A percentile compares a stretch with the other conserved stretches of the same genome.
phyloP scores from a whole-genome alignment of 2,113 vertebrate species.

The Psettodes erumei region DNA sequence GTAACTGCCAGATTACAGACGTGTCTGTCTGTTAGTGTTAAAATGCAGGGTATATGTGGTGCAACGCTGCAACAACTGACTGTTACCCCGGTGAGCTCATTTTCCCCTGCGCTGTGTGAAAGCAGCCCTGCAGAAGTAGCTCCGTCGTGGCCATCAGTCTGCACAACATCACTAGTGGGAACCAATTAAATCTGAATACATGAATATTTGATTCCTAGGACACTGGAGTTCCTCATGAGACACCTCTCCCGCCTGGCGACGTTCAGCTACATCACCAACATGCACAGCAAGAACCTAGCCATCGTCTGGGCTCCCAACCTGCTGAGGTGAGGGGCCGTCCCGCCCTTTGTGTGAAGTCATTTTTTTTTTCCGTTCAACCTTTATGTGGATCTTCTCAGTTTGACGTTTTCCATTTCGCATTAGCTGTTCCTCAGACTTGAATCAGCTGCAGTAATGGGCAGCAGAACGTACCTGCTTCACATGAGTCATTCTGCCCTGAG shows the following conservation, averaged over 20 bases:
- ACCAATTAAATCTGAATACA: constrained; percentile 24
- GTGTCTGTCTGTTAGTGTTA: constrained; percentile 7
- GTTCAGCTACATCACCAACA: constrained; percentile 98
- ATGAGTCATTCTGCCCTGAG: constrained; percentile 21
- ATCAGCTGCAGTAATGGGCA: neutral
- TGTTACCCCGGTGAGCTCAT: neutral
- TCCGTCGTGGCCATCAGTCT: neutral
- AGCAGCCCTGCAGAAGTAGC: neutral
- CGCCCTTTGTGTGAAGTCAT: neutral
- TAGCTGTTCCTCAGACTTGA: neutral
- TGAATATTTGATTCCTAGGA: constrained; percentile 83
- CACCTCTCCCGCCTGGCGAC: constrained; percentile 93
- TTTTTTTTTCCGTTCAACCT: no score
- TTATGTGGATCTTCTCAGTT: neutral
- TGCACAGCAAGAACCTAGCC: constrained; percentile 98
- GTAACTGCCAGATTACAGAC: neutral
- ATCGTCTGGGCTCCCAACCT: constrained; percentile 99
- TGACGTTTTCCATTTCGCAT: neutral
- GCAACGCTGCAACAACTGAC: neutral
- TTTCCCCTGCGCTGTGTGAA: constrained; percentile 18
- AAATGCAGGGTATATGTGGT: neutral
- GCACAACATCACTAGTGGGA: constrained; percentile 1
- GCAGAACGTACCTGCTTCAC: constrained; percentile 7
- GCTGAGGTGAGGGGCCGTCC: constrained; percentile 83
- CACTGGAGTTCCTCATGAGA: constrained; percentile 98